Evolutionary conservation across 2,113 vertebrate genomes (phyloP).

Genomic region (Stomatorhinus ivindoensis): DNA sequence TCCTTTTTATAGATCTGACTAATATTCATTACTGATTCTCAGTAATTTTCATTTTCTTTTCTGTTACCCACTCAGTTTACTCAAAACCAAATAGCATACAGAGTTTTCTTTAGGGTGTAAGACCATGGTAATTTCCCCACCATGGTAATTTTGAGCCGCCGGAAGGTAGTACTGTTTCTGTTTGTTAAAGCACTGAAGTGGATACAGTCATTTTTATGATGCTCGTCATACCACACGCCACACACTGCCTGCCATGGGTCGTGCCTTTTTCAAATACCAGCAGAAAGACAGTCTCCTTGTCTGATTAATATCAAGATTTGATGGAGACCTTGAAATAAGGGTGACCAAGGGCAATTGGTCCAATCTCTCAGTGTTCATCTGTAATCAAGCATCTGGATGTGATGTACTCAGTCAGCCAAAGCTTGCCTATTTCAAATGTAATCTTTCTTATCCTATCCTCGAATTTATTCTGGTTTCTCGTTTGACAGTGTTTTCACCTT

Average conservation of each 20-base stretch:
- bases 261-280: background rate
- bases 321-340: constrained; percentile 12
- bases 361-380: background rate
- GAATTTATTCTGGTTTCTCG: background rate
- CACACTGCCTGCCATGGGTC: background rate
- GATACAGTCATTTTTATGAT: background rate
- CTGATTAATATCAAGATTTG: background rate
- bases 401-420: background rate
- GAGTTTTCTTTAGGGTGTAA: background rate
- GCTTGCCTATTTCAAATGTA: background rate
- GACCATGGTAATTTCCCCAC: background rate
- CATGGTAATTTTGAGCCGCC: background rate
- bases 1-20: background rate
- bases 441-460: background rate
- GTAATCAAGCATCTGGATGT: constrained; percentile 6
- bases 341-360: background rate
- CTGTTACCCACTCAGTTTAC: background rate
- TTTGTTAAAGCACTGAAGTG: background rate
- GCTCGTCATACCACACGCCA: background rate
- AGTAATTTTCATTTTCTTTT: background rate
- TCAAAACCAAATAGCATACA: background rate
- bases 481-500: background rate
- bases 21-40: background rate
- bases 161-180: background rate
- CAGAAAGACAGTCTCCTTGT: background rate